Evolutionary conservation across 2,797 vertebrate genomes (phyloP), one percentile per base, ranked within the genome.

Genomic region (Tangara arthus): DNA sequence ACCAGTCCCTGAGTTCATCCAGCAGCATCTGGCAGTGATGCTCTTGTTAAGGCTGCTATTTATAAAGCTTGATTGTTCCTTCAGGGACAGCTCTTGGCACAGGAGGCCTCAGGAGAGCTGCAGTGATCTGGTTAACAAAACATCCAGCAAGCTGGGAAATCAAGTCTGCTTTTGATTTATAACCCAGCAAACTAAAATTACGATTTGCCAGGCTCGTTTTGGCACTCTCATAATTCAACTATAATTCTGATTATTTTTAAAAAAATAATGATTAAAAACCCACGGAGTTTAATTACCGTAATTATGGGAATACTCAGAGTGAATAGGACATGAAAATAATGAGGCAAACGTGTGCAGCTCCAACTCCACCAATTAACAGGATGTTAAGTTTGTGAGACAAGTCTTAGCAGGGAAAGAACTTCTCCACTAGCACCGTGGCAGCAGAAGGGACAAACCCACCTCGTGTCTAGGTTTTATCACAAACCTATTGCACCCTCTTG

Each of bases 81-180:
- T 90, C 92, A 82, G 94, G 95, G 90, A 82, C 91, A 75, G 89
- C 78, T 85, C 76, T 80, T 87, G 92, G 84, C 79, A 85, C 6
- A 66, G 1, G 1, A 64, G 71, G 78, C 78, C 82, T 93, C 91
- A 84, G 75, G 94, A 95, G 87, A 81, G 60, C 80, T 64, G 72
- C 35, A 86, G 82, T 22, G 89, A 91, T 94, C 91, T 94, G 93
- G 95, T 94, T 92, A 94, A 95, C 93, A 94, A 97, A 97, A 95
- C 89, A 95, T 35, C 84, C 91, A 93, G 84, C 56, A 87, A 95
- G 84, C 93, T 79, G 85, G 88, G 87, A 95, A 95, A 95, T 94
- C 93, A 92, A 96, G 76, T 21, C 90, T 86, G 61, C 65, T 96
- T 96, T 96, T 97, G 95, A 97, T 96, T 97, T 97, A 96, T 93